Conservation (phyloP, 2,113 vertebrate species). For the Amblyornis subalaris region DNA sequence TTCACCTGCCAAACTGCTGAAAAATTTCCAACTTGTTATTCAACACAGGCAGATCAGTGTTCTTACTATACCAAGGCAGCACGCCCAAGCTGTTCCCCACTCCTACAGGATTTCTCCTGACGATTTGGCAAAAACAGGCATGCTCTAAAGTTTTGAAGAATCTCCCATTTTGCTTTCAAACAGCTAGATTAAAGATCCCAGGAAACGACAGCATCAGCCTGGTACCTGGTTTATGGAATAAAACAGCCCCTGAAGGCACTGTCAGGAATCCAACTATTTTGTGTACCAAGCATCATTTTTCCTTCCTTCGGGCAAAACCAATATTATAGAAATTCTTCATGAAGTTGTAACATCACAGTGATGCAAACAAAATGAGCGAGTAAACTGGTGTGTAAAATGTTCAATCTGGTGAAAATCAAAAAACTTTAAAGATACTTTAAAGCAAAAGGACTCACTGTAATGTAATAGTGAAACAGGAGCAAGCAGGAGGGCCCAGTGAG, state of each 20-base stretch:
- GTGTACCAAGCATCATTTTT: neutral
- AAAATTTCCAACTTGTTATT: neutral
- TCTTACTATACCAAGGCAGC: neutral
- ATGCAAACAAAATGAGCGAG: neutral
- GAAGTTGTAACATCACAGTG: neutral
- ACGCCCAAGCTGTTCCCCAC: rapidly evolving
- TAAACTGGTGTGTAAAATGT: neutral
- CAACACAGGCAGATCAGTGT: neutral
- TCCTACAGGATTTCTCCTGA: neutral
- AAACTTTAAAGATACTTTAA: neutral
- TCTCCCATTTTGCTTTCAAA: neutral
- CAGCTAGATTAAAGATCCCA: neutral
- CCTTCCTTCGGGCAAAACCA: neutral
- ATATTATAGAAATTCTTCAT: neutral
- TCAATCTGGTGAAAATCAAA: neutral
- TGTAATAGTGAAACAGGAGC: rapidly evolving
- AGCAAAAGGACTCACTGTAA: neutral
- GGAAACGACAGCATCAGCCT: neutral
- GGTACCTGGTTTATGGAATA: neutral
- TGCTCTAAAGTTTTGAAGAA: neutral
- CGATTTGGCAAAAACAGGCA: neutral
- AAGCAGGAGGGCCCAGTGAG: neutral
- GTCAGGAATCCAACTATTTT: neutral
- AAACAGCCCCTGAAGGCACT: neutral
- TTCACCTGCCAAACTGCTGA: neutral